A percentile compares a stretch with the other conserved stretches of the same genome.
These are phyloP conservation scores for Laterallus jamaicensis DNA, from an alignment of 2,113 vertebrate species.

Conservation along the genomic window DNA sequence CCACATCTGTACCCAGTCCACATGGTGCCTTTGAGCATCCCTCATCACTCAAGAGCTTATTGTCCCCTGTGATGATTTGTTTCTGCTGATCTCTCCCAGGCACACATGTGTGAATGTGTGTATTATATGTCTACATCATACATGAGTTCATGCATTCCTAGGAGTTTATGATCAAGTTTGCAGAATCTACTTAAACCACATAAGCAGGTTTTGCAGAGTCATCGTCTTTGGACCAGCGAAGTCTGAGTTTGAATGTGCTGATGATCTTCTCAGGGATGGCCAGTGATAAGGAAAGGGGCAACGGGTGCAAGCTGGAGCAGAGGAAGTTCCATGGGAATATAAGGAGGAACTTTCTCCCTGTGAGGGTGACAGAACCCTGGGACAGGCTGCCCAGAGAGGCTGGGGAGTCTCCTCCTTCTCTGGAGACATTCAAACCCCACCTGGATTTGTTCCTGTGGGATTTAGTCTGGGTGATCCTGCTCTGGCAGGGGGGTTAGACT, in stretches of 20 bases:
- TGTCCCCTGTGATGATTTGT: background rate
- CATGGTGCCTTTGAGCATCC: background rate
- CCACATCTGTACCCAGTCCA: background rate
- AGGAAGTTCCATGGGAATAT: no score
- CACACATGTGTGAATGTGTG: accelerated
- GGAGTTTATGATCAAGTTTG: background rate
- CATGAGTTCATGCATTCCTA: background rate
- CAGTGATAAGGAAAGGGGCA: no score
- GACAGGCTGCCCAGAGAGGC: no score
- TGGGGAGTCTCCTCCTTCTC: no score
- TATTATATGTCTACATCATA: background rate
- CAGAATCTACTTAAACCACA: background rate
- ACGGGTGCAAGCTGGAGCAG: no score
- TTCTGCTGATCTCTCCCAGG: background rate
- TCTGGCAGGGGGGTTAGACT: no score
- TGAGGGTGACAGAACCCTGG: no score
- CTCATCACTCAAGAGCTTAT: background rate
- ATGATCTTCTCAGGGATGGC: background rate
- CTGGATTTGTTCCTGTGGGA: no score
- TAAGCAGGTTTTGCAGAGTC: background rate
- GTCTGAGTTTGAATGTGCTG: background rate
- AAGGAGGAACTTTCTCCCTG: no score
- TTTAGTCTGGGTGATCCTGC: no score
- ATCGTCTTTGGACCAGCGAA: background rate
- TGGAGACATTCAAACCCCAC: no score